Evolutionary conservation across 1,140 invertebrate species (phyloP).

Genomic region (Ceratosolen fusciceps): DNA sequence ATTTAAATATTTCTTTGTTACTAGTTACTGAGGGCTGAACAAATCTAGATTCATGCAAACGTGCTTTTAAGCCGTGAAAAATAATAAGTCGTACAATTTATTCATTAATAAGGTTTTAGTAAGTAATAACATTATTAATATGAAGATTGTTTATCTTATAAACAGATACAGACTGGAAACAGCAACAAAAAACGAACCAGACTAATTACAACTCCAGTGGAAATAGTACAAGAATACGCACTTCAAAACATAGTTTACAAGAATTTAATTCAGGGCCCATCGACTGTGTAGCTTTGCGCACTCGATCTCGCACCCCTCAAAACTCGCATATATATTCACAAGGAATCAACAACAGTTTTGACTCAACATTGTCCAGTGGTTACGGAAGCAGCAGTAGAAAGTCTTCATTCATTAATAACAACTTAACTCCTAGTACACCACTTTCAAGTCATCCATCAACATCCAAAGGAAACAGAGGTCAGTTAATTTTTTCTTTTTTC

Average conservation of each 20-base stretch:
- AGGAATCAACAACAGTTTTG: constrained; percentile 53
- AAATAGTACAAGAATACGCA: constrained; percentile 59
- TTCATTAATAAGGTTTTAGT: constrained; percentile 31
- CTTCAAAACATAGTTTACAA: constrained; percentile 54
- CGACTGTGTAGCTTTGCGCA: constrained; percentile 68
- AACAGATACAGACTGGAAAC: constrained; percentile 65
- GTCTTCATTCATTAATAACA: constrained; percentile 55
- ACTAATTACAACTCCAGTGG: constrained; percentile 59
- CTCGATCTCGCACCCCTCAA: constrained; percentile 67
- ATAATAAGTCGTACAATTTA: not conserved
- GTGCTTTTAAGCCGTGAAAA: no score
- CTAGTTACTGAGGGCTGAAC: no score
- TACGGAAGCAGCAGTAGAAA: constrained; percentile 59
- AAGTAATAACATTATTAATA: constrained; percentile 33
- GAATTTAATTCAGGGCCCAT: constrained; percentile 63
- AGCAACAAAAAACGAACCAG: constrained; percentile 61
- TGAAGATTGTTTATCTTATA: constrained; percentile 32
- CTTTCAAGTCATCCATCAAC: constrained; percentile 68
- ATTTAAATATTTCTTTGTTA: no score
- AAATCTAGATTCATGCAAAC: no score
- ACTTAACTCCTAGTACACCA: constrained; percentile 55
- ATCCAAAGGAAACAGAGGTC: constrained; percentile 66
- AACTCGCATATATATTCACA: constrained; percentile 60
- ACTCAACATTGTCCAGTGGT: constrained; percentile 55
- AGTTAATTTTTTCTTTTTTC: constrained; percentile 52